Base-by-base conservation (phyloP, 2,113 vertebrate species). In the Brachyhypopomus gauderio region DNA sequence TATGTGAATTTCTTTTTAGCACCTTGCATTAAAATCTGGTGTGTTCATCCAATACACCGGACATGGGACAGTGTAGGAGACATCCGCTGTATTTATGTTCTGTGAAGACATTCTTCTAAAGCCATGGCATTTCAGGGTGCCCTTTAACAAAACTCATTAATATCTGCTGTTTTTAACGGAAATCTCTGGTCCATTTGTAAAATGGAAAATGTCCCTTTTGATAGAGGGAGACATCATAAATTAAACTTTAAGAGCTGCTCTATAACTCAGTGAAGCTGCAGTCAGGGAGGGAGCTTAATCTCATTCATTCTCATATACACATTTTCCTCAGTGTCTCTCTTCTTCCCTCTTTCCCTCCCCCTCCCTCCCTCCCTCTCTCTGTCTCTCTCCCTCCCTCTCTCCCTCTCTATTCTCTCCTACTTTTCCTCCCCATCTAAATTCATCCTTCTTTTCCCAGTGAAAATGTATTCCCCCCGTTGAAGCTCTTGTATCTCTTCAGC, bases 221-320 rank as follows among this genome's bases (percentile, higher is more conserved):
- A 27, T 48, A 95, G 95, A 97, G 92, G 36, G 60, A 27, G 22
- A 71, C 63, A 59, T 64, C 69, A 73, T 48, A 36, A 38, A 86
- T 77, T 69, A 74, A 30, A 41, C 36, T 41, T 45, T 75, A 23
- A 41, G 36, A 64, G 27, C 22, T 30, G 3, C 38, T 16, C 30
- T 64, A 5, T 11, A 63, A 14, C 45, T 80, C 55, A 63, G 60
- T 56, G n/a, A 59, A n/a, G 4, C 62, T 82, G 55, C 66, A 41
- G 27, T 30, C 30, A 36, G 27, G 20, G 23, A 45, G 7, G 60
- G 48, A 71, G 38, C 11, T 12, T 9, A 22, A 16, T 36, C 38
- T 52, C 27, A 58, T 36, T 67, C 45, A 38, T 11, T 16, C 45
- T n/a, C 25, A 70, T 63, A 66, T 38, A 52, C 79, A 56, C 63